These are phyloP conservation scores for Steinernema khuongi DNA, from an alignment of 1,140 invertebrate species.

Conservation along the genomic window DNA sequence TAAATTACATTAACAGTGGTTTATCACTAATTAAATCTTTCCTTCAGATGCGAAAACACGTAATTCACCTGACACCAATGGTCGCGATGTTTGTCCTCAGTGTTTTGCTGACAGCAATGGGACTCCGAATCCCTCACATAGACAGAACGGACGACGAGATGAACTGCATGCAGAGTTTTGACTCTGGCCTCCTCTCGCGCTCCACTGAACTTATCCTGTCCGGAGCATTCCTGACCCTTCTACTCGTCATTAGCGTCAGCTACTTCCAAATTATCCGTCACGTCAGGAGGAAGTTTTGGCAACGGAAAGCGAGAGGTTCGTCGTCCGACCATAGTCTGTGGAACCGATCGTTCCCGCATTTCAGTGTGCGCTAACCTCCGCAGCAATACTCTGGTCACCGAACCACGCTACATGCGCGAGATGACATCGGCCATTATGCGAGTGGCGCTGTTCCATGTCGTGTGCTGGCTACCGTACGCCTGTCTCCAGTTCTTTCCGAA, in stretches of 20 bases:
- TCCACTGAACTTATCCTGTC: constrained; percentile 18
- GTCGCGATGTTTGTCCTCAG: constrained; percentile 41
- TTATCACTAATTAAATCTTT: not conserved
- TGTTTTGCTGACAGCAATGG: constrained; percentile 38
- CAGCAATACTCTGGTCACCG: constrained; percentile 43
- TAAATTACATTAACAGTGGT: not conserved
- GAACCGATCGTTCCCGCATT: not conserved
- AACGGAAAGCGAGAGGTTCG: constrained; percentile 52
- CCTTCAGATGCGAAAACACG: constrained; percentile 43
- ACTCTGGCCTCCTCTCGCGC: constrained; percentile 19
- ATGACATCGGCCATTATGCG: constrained; percentile 55
- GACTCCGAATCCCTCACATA: constrained; percentile 33
- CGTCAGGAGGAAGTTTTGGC: constrained; percentile 55
- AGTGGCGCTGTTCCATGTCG: constrained; percentile 53
- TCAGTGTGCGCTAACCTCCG: constrained; percentile 32
- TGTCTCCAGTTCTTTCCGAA: constrained; percentile 24
- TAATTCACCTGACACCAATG: constrained; percentile 47
- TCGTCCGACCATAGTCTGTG: not conserved
- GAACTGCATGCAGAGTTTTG: constrained; percentile 38
- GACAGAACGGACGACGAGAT: constrained; percentile 33
- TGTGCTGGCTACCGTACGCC: constrained; percentile 54
- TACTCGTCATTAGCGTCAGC: constrained; percentile 42
- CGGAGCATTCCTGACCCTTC: constrained; percentile 37
- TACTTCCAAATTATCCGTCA: constrained; percentile 55
- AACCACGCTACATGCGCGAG: constrained; percentile 54